A percentile compares a stretch with the other conserved stretches of the same genome.
Conservation (phyloP, 2,113 vertebrate genomes). For the Varanus komodoensis region DNA sequence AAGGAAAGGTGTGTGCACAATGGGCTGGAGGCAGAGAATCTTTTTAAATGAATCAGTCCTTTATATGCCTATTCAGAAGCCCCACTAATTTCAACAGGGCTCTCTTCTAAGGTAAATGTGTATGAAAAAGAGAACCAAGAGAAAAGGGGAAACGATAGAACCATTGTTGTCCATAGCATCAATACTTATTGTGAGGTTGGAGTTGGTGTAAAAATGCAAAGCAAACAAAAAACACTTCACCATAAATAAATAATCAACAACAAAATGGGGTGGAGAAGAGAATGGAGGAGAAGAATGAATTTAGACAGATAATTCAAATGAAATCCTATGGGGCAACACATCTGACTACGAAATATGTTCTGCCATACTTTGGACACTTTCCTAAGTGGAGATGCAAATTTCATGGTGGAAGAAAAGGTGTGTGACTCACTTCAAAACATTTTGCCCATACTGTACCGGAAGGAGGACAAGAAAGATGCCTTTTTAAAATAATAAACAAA, state of each 20-base stretch:
- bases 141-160: neutral
- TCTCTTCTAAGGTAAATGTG: neutral
- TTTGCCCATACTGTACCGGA: neutral
- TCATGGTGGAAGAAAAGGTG: neutral
- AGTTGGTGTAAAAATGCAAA: neutral
- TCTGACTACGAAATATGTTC: neutral
- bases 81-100: neutral
- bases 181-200: neutral
- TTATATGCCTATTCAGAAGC: neutral
- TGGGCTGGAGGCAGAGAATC: neutral
- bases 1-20: neutral
- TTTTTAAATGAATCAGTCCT: neutral
- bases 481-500: neutral
- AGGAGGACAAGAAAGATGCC: neutral
- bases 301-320: neutral
- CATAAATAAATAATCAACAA: too few relatives aligned
- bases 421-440: neutral
- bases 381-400: neutral
- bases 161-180: neutral
- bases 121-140: neutral
- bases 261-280: neutral
- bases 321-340: neutral
- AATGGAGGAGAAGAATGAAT: neutral
- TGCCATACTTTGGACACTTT: neutral
- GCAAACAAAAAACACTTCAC: neutral